Evolutionary conservation across 2,113 vertebrate species (phyloP).

Genomic region (Rhabdomys dilectus): DNA sequence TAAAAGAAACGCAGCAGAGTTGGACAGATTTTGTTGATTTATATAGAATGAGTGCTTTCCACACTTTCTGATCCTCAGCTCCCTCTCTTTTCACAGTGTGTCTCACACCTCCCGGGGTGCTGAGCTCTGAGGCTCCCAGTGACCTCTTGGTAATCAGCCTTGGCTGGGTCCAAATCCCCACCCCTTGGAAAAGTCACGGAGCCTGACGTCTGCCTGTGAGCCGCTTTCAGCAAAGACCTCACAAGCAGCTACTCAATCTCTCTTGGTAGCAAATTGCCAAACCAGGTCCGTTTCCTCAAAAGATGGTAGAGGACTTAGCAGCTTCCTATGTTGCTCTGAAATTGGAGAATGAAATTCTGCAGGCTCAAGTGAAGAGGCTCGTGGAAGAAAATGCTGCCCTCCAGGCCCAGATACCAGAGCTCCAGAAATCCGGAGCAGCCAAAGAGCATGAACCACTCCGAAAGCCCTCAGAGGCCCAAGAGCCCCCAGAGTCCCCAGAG

Average conservation of each 20-base stretch:
- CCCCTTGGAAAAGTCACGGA: conserved; percentile 42
- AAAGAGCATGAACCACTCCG: conserved; percentile 23
- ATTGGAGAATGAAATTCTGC: conserved; percentile 71
- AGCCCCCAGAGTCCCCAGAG: neutral
- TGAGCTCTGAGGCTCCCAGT: conserved; percentile 49
- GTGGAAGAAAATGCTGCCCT: conserved; percentile 66
- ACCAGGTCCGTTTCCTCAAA: conserved; percentile 59
- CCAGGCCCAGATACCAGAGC: conserved; percentile 55
- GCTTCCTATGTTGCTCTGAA: conserved; percentile 67
- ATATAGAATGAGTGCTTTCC: conserved; percentile 46
- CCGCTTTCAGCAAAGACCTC: conserved; percentile 56
- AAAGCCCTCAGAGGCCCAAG: conserved; percentile 28
- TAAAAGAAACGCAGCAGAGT: conserved; percentile 38
- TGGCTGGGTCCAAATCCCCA: conserved; percentile 28
- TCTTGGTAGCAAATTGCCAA: conserved; percentile 59
- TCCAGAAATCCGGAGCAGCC: conserved; percentile 32
- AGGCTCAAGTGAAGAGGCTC: conserved; percentile 57
- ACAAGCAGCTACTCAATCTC: conserved; percentile 43
- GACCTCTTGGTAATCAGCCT: conserved; percentile 62
- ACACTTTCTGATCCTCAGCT: conserved; percentile 65
- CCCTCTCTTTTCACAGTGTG: conserved; percentile 57
- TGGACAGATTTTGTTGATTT: conserved; percentile 62
- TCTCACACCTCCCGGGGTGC: conserved; percentile 42
- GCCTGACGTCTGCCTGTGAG: conserved; percentile 60
- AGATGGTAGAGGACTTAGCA: conserved; percentile 60